A percentile compares a stretch with the other conserved stretches of the same genome.
Conservation (phyloP, 2,797 vertebrate genomes). For the Chaenodraco wilsoni region DNA sequence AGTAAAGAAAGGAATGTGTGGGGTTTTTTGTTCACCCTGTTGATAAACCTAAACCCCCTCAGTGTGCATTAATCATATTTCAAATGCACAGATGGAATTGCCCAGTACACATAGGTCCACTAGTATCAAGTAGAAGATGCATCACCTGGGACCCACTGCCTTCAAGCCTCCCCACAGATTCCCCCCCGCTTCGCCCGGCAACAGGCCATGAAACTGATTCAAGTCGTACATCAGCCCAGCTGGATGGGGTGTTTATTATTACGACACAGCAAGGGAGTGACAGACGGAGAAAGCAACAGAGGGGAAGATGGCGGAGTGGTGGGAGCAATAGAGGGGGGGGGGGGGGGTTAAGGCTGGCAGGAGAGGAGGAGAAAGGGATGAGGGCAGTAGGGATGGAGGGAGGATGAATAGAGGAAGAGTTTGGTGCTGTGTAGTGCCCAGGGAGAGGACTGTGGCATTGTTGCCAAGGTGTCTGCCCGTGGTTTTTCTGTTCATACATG, state of each 20-base stretch:
- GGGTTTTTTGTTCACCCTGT: not conserved
- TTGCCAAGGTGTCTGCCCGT: conserved; percentile 57
- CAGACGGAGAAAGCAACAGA: conserved; percentile 71
- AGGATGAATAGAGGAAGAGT: conserved; percentile 37
- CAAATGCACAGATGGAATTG: conserved; percentile 31
- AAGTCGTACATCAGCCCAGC: conserved; percentile 73
- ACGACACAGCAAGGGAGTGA: conserved; percentile 72
- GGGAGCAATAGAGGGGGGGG: conserved; percentile 46
- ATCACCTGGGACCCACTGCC: conserved; percentile 67
- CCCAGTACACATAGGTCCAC: conserved; percentile 30
- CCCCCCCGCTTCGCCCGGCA: conserved; percentile 69
- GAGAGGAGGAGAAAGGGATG: conserved; percentile 35
- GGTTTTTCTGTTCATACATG: conserved; percentile 21
- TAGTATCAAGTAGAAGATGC: conserved; percentile 33
- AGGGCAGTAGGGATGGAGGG: conserved; percentile 4
- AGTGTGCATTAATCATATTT: conserved; percentile 26
- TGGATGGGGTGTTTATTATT: conserved; percentile 79
- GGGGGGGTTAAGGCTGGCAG: conserved; percentile 57
- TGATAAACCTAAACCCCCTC: conserved; percentile 3
- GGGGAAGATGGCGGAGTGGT: conserved; percentile 58
- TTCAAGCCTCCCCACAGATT: conserved; percentile 59
- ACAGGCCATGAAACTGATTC: conserved; percentile 78
- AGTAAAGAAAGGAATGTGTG: conserved; percentile 4
- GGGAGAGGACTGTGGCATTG: conserved; percentile 43
- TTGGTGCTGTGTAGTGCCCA: conserved; percentile 41